These are phyloP conservation scores for Melospiza melodia DNA, from an alignment of 2,113 vertebrate species.

Conservation along the genomic window DNA sequence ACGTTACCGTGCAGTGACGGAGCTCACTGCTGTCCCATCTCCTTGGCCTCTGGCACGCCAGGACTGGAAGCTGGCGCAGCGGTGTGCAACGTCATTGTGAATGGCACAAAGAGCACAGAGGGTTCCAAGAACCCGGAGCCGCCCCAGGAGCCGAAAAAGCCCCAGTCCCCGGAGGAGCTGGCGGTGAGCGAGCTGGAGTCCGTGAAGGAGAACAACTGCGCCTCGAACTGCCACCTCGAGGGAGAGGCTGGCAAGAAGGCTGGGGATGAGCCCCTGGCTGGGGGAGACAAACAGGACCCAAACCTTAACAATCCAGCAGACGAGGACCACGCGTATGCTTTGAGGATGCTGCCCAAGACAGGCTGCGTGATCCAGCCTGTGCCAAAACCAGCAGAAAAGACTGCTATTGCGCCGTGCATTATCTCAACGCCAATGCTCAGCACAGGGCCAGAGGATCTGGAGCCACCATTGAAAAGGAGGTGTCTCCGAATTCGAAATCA, in stretches of 20 bases:
- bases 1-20: slow-evolving; percentile 76
- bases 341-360: slow-evolving; percentile 92
- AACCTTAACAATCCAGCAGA: slow-evolving; percentile 89
- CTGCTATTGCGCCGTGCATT: slow-evolving; percentile 90
- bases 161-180: slow-evolving; percentile 74
- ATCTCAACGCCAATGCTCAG: slow-evolving; percentile 87
- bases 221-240: slow-evolving; percentile 81
- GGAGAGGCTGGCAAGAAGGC: slow-evolving; percentile 84
- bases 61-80: slow-evolving; percentile 78
- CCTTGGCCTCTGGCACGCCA: slow-evolving; percentile 72
- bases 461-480: slow-evolving; percentile 97
- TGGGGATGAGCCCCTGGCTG: slow-evolving; percentile 82
- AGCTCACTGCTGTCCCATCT: slow-evolving; percentile 71
- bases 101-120: slow-evolving; percentile 84
- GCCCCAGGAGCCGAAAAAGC: slow-evolving; percentile 68
- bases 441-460: slow-evolving; percentile 90
- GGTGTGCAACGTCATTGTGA: slow-evolving; percentile 96
- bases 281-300: slow-evolving; percentile 86
- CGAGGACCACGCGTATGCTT: slow-evolving; percentile 93
- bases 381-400: slow-evolving; percentile 95
- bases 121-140: slow-evolving; percentile 72
- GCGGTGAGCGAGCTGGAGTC: slow-evolving; percentile 90
- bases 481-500: slow-evolving; percentile 99
- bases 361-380: slow-evolving; percentile 99
- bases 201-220: slow-evolving; percentile 97